Conservation (phyloP, 2,888 invertebrate species). For the Zhuqinia jingwanae region DNA sequence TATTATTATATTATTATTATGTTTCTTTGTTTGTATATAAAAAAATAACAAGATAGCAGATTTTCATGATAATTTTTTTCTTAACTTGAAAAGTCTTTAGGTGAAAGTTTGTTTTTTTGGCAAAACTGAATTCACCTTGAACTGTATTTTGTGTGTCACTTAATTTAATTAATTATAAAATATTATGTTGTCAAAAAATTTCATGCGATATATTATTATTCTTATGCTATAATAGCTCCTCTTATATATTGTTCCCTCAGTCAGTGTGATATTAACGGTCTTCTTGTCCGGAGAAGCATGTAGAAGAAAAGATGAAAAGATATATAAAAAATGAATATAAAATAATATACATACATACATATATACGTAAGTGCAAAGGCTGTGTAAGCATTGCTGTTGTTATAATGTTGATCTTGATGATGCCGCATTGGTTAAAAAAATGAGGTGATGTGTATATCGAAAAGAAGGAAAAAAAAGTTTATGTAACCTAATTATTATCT, state of each 20-base stretch:
- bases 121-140: no score
- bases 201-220: neutral
- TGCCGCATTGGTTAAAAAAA: no score
- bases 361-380: conserved; percentile 1
- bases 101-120: no score
- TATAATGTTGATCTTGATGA: neutral
- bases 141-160: neutral
- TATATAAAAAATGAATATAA: conserved; percentile 27
- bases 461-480: neutral
- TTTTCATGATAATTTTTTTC: no score
- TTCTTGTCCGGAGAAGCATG: conserved; percentile 39
- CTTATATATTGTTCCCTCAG: conserved; percentile 50
- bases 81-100: no score
- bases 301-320: conserved; percentile 15
- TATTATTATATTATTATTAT: neutral
- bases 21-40: neutral
- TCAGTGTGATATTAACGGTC: conserved; percentile 63
- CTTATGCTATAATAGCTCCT: conserved; percentile 16
- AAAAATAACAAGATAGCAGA: neutral
- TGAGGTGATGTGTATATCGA: neutral
- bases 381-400: conserved; percentile 5
- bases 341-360: conserved; percentile 24
- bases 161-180: neutral
- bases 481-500: no score
- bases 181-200: neutral